Conservation (phyloP, 1,140 invertebrate species). For the Philotrypesis tridentata region DNA sequence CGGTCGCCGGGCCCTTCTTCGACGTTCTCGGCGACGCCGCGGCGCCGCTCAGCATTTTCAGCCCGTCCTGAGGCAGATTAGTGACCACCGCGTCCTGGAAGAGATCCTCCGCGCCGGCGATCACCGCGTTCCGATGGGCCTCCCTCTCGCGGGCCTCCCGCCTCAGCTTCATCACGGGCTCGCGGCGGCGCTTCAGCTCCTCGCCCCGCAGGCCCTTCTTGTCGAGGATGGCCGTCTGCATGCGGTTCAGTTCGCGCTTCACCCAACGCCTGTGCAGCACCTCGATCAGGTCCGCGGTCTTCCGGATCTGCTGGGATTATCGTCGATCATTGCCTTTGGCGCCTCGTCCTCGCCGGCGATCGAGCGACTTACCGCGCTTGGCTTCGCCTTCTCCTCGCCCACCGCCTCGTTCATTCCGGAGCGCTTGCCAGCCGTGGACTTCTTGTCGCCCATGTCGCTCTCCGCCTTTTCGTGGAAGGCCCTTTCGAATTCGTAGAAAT, state of each 20-base stretch:
- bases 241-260: slow-evolving; percentile 68
- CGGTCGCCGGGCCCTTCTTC: neutral
- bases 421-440: too few species aligned
- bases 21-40: neutral
- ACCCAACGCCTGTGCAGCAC: slow-evolving; percentile 65
- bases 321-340: too few species aligned
- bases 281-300: slow-evolving; percentile 64
- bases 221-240: slow-evolving; percentile 69
- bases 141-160: slow-evolving; percentile 67
- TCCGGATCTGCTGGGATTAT: too few species aligned
- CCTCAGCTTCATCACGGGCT: slow-evolving; percentile 67
- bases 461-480: too few species aligned
- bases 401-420: too few species aligned
- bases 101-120: slow-evolving; percentile 56
- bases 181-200: slow-evolving; percentile 67
- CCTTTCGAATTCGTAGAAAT: too few species aligned
- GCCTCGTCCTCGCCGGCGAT: too few species aligned
- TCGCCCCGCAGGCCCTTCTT: slow-evolving; percentile 72
- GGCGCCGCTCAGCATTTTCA: neutral
- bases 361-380: too few species aligned
- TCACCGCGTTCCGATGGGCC: slow-evolving; percentile 57
- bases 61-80: slow-evolving; percentile 55
- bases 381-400: too few species aligned
- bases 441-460: too few species aligned
- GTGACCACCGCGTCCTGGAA: slow-evolving; percentile 59